Conservation (phyloP, 2,113 vertebrate species). For the Phylloscopus trochiloides region DNA sequence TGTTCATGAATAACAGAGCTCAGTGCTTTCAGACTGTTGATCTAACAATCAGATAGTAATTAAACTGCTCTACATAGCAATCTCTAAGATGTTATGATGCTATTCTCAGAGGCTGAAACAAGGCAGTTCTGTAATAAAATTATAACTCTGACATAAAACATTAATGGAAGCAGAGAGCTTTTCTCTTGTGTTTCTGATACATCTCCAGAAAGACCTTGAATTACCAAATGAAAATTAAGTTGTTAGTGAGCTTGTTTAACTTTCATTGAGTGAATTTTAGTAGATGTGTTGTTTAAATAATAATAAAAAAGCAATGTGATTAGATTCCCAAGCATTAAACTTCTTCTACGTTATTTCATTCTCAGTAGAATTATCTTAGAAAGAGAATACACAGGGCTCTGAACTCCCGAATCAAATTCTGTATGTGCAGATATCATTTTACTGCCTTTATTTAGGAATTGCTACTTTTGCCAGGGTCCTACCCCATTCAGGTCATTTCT, state of each 20-base stretch:
- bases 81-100: background rate
- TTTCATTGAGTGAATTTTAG: background rate
- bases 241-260: conserved; percentile 20
- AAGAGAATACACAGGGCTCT: background rate
- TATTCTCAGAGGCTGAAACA: background rate
- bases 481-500: background rate
- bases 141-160: background rate
- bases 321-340: background rate
- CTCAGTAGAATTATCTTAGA: background rate
- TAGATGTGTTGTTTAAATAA: background rate
- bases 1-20: background rate
- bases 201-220: background rate
- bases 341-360: background rate
- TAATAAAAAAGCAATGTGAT: background rate
- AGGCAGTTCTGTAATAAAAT: conserved; percentile 20
- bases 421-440: background rate
- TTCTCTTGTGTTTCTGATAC: background rate
- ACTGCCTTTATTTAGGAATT: background rate
- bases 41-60: background rate
- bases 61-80: background rate
- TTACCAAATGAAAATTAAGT: background rate
- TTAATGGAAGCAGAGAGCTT: background rate
- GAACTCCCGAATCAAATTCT: background rate
- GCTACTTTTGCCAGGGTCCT: background rate
- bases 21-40: background rate